These are phyloP conservation scores for Phymatocera aterrima DNA, from an alignment of 2,888 invertebrate genomes.

Conservation along the genomic window DNA sequence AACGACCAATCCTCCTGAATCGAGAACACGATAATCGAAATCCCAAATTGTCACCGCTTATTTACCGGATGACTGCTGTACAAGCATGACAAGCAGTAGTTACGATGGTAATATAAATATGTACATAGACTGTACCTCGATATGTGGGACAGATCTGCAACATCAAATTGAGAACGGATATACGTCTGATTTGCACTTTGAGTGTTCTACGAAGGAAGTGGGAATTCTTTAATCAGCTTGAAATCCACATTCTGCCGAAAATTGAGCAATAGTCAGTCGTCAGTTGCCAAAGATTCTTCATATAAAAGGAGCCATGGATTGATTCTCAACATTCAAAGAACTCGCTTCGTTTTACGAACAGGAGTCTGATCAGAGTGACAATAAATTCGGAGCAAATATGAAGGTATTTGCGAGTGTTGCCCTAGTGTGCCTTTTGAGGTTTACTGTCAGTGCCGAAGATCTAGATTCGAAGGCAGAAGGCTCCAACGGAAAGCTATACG, in stretches of 20 bases:
- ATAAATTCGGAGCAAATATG: constrained; percentile 4
- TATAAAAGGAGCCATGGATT: constrained; percentile 36
- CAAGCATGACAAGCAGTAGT: background rate
- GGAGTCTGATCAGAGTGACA: background rate
- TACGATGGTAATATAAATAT: background rate
- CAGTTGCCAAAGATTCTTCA: constrained; percentile 47
- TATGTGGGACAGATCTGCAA: constrained; percentile 41
- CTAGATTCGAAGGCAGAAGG: background rate
- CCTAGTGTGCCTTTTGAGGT: constrained; percentile 16
- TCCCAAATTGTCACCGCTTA: background rate
- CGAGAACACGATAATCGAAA: background rate
- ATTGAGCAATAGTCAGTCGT: constrained; percentile 4
- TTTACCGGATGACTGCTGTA: constrained; percentile 31
- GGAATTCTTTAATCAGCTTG: constrained; percentile 37
- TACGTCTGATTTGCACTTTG: constrained; percentile 32
- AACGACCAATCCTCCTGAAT: background rate
- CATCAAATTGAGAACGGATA: constrained; percentile 45
- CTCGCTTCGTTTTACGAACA: background rate
- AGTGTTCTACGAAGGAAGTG: constrained; percentile 35
- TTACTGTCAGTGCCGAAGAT: constrained; percentile 26
- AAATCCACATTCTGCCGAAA: constrained; percentile 29
- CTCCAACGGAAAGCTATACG: constrained; percentile 47
- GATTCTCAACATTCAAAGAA: constrained; percentile 6
- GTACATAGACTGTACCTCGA: background rate
- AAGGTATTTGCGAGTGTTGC: constrained; percentile 9